phyloP scores from a whole-genome alignment of 2,797 vertebrate species.

The Myripristis murdjan region DNA sequence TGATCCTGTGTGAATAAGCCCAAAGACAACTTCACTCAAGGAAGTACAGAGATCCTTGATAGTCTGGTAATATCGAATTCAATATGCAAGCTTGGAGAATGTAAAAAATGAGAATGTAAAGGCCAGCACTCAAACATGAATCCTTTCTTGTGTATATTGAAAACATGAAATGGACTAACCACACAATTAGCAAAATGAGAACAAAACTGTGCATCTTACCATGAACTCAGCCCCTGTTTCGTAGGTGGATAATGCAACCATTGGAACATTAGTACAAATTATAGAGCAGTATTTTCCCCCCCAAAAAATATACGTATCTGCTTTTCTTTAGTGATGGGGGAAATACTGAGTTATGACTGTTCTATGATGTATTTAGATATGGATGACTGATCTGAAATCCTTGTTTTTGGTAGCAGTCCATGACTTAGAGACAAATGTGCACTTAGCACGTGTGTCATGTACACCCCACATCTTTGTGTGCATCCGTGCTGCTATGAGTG shows the following conservation, averaged over 20 bases:
- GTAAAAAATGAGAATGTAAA: no score
- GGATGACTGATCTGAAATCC: neutral
- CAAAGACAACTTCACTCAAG: no score
- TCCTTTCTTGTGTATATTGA: no score
- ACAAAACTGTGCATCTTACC: slow-evolving; percentile 1
- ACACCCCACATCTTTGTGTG: neutral
- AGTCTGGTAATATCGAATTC: no score
- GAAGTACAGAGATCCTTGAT: no score
- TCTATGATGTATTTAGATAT: neutral
- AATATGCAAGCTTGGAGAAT: no score
- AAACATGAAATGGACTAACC: no score
- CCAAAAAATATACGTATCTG: neutral
- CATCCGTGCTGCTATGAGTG: slow-evolving; percentile 27
- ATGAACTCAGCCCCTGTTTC: slow-evolving; percentile 5
- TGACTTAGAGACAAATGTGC: neutral
- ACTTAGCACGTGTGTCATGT: neutral
- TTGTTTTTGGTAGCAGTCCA: neutral
- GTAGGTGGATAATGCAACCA: neutral
- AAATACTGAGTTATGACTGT: no score
- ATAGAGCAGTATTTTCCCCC: neutral
- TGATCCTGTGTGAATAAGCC: no score
- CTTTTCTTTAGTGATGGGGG: no score
- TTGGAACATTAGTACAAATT: neutral
- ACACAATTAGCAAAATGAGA: no score
- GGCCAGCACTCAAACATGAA: no score